phyloP scores from a whole-genome alignment of 2,888 invertebrate species.

The Tridacna gigas region DNA sequence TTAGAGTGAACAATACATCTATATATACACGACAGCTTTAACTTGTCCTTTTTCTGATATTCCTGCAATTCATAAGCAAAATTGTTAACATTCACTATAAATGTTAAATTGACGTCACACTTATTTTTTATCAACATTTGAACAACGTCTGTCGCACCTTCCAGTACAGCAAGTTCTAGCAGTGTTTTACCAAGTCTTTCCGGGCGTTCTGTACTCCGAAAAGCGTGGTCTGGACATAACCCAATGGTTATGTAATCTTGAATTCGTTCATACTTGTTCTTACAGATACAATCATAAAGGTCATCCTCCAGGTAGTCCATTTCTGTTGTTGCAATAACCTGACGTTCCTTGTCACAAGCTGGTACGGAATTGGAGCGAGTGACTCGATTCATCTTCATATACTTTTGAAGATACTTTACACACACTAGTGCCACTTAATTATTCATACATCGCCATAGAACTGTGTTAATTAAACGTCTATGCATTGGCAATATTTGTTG shows the following conservation, averaged over 20 bases:
- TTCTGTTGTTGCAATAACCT: slow-evolving; percentile 49
- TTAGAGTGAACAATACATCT: slow-evolving; percentile 73
- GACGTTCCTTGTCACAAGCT: slow-evolving; percentile 6
- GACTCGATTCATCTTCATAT: slow-evolving; percentile 7
- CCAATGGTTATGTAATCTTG: slow-evolving; percentile 70
- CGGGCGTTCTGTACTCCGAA: slow-evolving; percentile 69
- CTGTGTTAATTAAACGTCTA: no score
- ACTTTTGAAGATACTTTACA: neutral
- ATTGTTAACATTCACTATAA: slow-evolving; percentile 71
- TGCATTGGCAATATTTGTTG: no score
- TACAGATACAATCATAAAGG: slow-evolving; percentile 65
- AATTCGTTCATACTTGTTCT: slow-evolving; percentile 60
- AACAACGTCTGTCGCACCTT: slow-evolving; percentile 67
- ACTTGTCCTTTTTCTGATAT: slow-evolving; percentile 67
- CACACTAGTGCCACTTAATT: neutral
- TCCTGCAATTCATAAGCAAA: slow-evolving; percentile 66
- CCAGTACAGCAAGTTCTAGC: slow-evolving; percentile 69
- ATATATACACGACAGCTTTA: slow-evolving; percentile 74
- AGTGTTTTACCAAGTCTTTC: slow-evolving; percentile 73
- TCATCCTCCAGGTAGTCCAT: slow-evolving; percentile 77
- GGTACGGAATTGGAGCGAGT: slow-evolving; percentile 5
- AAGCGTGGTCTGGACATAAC: slow-evolving; percentile 73
- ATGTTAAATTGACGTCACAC: slow-evolving; percentile 73
- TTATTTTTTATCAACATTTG: slow-evolving; percentile 64
- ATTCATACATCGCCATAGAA: neutral